Percentiles rank a stretch among this genome's conserved stretches.
These are phyloP conservation scores for Paraplagusia blochii DNA, from an alignment of 2,113 vertebrate species.

Conservation along the genomic window DNA sequence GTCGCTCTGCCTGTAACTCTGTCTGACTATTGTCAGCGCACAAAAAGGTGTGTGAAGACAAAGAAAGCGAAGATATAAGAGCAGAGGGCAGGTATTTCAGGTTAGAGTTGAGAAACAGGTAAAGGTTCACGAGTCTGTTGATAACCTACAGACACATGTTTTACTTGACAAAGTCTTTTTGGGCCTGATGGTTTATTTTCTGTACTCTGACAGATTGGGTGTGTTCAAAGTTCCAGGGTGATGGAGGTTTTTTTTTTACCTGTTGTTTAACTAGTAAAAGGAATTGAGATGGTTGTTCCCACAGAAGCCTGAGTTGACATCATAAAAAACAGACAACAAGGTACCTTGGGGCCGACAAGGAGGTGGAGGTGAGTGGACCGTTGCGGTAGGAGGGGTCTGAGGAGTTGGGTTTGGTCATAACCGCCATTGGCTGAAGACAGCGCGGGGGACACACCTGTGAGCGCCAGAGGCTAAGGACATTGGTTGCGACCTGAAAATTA, in stretches of 20 bases:
- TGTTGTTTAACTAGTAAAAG: constrained; percentile 56
- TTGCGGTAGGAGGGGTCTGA: constrained; percentile 23
- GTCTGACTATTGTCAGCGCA: constrained; percentile 40
- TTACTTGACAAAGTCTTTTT: constrained; percentile 1
- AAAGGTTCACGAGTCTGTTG: constrained; percentile 37
- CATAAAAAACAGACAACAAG: constrained; percentile 73
- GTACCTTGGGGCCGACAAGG: constrained; percentile 62
- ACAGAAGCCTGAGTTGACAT: constrained; percentile 75
- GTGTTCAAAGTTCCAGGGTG: constrained; percentile 48
- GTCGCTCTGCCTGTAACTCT: constrained; percentile 39
- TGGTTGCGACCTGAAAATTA: constrained; percentile 84
- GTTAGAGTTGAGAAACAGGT: constrained; percentile 42
- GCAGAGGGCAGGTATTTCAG: constrained; percentile 71
- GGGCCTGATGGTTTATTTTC: constrained; percentile 8
- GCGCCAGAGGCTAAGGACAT: constrained; percentile 79
- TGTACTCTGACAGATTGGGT: constrained; percentile 18
- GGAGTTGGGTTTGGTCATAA: constrained; percentile 39
- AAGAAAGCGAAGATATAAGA: constrained; percentile 35
- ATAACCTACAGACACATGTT: constrained; percentile 17
- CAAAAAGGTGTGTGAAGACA: constrained; percentile 61
- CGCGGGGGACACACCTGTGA: constrained; percentile 89
- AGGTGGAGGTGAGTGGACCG: constrained; percentile 51
- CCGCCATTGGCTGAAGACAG: constrained; percentile 73
- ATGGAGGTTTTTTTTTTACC: constrained; percentile 38
- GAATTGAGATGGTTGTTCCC: constrained; percentile 69